phyloP scores from a whole-genome alignment of 2,797 vertebrate species.

The Phrynocephalus guinanensis region DNA sequence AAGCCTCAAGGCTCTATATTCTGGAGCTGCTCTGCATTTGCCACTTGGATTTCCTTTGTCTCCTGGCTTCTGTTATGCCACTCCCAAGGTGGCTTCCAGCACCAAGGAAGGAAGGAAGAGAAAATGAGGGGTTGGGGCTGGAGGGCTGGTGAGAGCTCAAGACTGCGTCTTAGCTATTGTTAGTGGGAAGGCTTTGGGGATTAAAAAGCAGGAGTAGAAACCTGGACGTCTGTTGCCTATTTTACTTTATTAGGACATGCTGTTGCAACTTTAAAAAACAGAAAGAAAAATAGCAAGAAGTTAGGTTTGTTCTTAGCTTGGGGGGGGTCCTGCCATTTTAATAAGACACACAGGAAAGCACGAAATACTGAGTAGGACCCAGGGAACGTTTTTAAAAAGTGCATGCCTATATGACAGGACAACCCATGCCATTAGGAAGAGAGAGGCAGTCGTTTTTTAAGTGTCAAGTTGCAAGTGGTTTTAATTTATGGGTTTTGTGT shows the following conservation, averaged over 20 bases:
- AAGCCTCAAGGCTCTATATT: slow-evolving; percentile 71
- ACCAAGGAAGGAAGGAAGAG: background rate
- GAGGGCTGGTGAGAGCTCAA: slow-evolving; percentile 14
- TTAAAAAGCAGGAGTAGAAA: background rate
- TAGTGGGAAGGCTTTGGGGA: background rate
- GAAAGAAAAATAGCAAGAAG: background rate
- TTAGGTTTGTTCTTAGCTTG: background rate
- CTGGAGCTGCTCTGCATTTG: slow-evolving; percentile 90
- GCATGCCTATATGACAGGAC: background rate
- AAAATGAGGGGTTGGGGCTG: slow-evolving; percentile 1
- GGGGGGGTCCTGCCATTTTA: background rate
- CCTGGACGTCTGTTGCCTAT: background rate
- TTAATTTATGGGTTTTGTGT: background rate
- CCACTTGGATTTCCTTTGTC: slow-evolving; percentile 88
- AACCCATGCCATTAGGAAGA: background rate
- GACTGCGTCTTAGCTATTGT: background rate
- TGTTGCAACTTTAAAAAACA: background rate
- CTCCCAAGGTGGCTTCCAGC: slow-evolving; percentile 67
- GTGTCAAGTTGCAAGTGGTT: background rate
- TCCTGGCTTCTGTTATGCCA: slow-evolving; percentile 88
- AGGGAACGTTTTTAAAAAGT: too few species aligned
- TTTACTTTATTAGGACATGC: too few species aligned
- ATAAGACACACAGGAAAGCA: background rate
- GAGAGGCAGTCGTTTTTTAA: background rate
- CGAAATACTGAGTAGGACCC: background rate